These are phyloP conservation scores for Lepisosteus osseus DNA, from an alignment of 2,113 vertebrate species.

Conservation along the genomic window DNA sequence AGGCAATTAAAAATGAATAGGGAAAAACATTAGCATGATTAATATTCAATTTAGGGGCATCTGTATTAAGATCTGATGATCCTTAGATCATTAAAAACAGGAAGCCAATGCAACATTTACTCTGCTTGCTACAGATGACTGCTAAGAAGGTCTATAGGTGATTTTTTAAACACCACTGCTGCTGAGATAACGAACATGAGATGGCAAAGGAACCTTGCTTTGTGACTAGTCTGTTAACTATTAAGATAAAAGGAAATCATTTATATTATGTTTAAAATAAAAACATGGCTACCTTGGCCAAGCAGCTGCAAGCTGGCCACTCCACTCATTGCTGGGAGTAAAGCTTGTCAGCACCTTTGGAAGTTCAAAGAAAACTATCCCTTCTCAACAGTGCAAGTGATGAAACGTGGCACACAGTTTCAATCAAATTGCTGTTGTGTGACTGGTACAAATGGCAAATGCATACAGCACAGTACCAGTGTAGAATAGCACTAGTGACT, in stretches of 20 bases:
- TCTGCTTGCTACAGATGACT: not conserved
- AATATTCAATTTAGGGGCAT: not conserved
- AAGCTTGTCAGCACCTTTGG: slow-evolving; percentile 11
- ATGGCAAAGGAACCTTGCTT: slow-evolving; percentile 7
- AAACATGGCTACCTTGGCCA: slow-evolving; percentile 8
- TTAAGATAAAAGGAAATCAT: slow-evolving; percentile 14
- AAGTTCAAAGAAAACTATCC: too few species aligned
- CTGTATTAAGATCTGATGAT: slow-evolving; percentile 9
- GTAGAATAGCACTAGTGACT: too few species aligned
- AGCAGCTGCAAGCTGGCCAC: slow-evolving; percentile 15
- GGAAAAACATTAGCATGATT: slow-evolving; percentile 5
- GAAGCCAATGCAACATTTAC: not conserved
- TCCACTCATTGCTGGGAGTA: slow-evolving; percentile 8
- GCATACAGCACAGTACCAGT: too few species aligned
- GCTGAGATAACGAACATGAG: slow-evolving; percentile 14
- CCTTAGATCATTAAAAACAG: slow-evolving; percentile 11
- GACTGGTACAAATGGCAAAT: too few species aligned
- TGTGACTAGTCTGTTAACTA: not conserved
- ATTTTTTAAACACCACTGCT: not conserved
- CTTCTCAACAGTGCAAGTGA: too few species aligned
- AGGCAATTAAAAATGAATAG: not conserved
- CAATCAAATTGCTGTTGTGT: too few species aligned
- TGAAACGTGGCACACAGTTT: too few species aligned
- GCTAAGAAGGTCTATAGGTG: not conserved
- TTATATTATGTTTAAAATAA: slow-evolving; percentile 25